Percentiles rank a stretch among this genome's conserved stretches.
Conservation (phyloP, 2,888 invertebrate species). For the Andrena haemorrhoa region DNA sequence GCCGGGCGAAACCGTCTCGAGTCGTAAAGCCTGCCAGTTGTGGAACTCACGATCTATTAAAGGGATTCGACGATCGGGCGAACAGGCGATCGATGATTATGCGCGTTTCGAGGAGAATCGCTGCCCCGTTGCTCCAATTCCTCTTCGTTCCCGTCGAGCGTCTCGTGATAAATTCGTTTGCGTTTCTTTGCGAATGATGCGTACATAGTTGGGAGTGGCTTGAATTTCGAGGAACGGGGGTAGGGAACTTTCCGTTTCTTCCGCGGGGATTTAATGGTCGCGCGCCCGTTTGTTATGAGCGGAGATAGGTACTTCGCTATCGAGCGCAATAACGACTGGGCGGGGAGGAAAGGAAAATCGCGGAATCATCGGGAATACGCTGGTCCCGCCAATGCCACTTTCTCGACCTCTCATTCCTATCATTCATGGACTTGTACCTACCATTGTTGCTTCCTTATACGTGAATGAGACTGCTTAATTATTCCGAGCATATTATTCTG, state of each 20-base stretch:
- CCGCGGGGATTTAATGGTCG: neutral
- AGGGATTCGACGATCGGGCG: neutral
- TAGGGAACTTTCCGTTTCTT: slow-evolving; percentile 7
- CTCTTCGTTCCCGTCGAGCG: neutral
- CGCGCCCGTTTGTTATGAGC: neutral
- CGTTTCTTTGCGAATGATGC: neutral
- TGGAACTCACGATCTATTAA: neutral
- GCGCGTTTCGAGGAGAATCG: neutral
- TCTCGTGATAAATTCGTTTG: neutral
- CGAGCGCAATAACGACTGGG: slow-evolving; percentile 37
- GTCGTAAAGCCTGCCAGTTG: neutral
- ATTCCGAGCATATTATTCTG: neutral
- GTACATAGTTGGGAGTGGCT: neutral
- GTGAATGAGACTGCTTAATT: neutral
- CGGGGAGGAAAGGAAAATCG: slow-evolving; percentile 53
- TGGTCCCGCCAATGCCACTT: slow-evolving; percentile 55
- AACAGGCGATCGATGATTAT: neutral
- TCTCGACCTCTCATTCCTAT: slow-evolving; percentile 47
- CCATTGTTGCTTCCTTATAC: slow-evolving; percentile 1
- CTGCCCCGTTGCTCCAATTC: neutral
- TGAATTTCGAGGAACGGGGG: neutral
- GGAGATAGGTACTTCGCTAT: slow-evolving; percentile 8
- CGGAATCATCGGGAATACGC: slow-evolving; percentile 35
- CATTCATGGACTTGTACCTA: neutral
- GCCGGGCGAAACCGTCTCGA: neutral